phyloP scores from a whole-genome alignment of 2,888 invertebrate genomes.

The Yponomeuta plumbellus region DNA sequence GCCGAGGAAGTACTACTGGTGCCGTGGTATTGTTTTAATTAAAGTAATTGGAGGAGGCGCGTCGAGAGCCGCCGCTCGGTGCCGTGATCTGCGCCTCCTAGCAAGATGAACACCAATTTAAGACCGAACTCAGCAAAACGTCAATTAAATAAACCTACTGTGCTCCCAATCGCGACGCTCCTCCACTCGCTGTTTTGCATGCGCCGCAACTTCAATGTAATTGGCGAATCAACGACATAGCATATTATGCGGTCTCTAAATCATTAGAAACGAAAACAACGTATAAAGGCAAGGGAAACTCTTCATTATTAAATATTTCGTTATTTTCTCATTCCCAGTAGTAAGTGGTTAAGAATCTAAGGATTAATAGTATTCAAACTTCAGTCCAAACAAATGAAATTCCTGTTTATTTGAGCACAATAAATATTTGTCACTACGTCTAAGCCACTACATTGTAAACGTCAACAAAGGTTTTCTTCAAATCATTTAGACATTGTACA shows the following conservation, averaged over 20 bases:
- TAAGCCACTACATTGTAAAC: background rate
- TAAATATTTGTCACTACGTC: too few species aligned
- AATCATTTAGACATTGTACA: background rate
- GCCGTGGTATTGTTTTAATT: conserved; percentile 75
- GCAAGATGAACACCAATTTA: conserved; percentile 73
- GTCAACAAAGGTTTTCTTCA: background rate
- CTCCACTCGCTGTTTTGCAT: conserved; percentile 4
- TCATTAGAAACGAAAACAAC: too few species aligned
- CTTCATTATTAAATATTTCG: too few species aligned
- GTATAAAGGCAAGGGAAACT: too few species aligned
- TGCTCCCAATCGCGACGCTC: background rate
- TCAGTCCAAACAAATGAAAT: too few species aligned
- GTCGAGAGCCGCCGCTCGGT: conserved; percentile 58
- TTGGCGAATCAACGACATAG: background rate
- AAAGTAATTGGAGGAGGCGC: conserved; percentile 76
- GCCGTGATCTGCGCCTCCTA: conserved; percentile 32
- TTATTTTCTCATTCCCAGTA: too few species aligned
- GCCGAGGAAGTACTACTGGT: conserved; percentile 70
- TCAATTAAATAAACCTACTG: conserved; percentile 48
- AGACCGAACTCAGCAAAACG: conserved; percentile 59
- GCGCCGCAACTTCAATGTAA: background rate
- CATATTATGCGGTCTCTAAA: too few species aligned
- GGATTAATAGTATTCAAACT: too few species aligned
- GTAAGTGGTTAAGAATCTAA: too few species aligned
- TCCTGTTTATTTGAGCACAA: too few species aligned